Percentiles rank a stretch among this genome's conserved stretches.
Evolutionary conservation across 2,797 vertebrate genomes (phyloP).

Genomic region (Hypotaenidia okinawae): DNA sequence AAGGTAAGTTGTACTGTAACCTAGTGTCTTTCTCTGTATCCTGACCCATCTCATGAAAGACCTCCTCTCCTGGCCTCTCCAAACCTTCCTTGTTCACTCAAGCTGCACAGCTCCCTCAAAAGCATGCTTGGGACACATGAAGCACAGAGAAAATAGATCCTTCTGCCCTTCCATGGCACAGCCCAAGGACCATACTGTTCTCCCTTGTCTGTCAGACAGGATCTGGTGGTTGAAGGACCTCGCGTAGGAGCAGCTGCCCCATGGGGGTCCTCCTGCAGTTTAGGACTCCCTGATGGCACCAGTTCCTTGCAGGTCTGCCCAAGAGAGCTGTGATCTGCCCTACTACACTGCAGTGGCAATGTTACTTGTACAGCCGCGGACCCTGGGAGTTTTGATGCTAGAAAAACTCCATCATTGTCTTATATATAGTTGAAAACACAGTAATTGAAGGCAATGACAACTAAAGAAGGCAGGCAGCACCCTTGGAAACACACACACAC

Average conservation of each 20-base stretch:
- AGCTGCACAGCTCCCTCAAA: neutral
- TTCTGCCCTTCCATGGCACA: neutral
- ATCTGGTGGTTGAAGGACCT: rapidly evolving
- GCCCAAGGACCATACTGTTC: neutral
- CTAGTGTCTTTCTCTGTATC: neutral
- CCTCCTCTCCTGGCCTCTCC: neutral
- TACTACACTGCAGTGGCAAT: neutral
- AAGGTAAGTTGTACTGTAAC: neutral
- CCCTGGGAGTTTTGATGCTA: slow-evolving; percentile 28
- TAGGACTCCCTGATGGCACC: neutral
- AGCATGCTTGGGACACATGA: rapidly evolving
- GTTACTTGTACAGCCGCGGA: neutral
- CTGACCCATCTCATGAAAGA: rapidly evolving
- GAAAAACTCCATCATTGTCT: slow-evolving; percentile 50
- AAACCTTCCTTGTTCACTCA: neutral
- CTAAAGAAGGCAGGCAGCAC: slow-evolving; percentile 19
- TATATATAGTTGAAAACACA: slow-evolving; percentile 61
- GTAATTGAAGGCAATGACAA: slow-evolving; percentile 35
- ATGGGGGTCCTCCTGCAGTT: neutral
- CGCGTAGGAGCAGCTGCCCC: neutral
- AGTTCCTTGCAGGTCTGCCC: neutral
- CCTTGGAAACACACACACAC: neutral
- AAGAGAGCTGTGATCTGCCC: neutral
- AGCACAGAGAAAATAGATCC: rapidly evolving
- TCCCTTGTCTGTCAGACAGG: neutral